Conservation (phyloP, 2,888 invertebrate species). For the Proisotoma minuta region DNA sequence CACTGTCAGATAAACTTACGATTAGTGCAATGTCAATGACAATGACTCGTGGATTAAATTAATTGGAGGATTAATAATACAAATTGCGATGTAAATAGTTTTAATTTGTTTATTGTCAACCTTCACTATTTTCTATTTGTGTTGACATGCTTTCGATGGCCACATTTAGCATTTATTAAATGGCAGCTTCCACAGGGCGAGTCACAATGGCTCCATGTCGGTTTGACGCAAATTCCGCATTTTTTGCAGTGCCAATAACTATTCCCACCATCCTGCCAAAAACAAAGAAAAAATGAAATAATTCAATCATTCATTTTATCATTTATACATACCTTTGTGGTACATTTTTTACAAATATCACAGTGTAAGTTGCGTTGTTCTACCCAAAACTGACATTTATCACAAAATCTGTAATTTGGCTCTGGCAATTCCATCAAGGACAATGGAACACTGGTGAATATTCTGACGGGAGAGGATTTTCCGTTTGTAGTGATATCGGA, state of each 20-base stretch:
- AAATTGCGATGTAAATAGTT: no score
- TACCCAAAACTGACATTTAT: conserved; percentile 25
- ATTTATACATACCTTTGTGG: conserved; percentile 26
- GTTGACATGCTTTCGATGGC: no score
- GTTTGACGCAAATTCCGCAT: conserved; percentile 32
- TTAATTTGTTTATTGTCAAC: neutral
- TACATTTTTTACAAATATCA: conserved; percentile 20
- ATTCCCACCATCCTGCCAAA: conserved; percentile 26
- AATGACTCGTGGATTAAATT: no score
- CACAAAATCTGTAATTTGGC: conserved; percentile 24
- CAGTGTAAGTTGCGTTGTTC: conserved; percentile 28
- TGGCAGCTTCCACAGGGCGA: conserved; percentile 19
- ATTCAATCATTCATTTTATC: neutral
- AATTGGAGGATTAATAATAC: no score
- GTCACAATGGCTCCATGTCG: conserved; percentile 32
- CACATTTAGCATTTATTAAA: conserved; percentile 5
- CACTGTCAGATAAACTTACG: no score
- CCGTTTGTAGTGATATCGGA: neutral
- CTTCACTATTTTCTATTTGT: neutral
- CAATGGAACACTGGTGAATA: conserved; percentile 28
- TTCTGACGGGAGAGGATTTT: conserved; percentile 28
- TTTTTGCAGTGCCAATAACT: conserved; percentile 23
- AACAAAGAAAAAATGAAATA: neutral
- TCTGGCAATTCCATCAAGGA: conserved; percentile 15
- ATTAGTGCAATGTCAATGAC: no score